Evolutionary conservation across 1,140 invertebrate species (phyloP), one percentile per base, ranked within the genome.

Genomic region (Meloidogyne hapla): DNA sequence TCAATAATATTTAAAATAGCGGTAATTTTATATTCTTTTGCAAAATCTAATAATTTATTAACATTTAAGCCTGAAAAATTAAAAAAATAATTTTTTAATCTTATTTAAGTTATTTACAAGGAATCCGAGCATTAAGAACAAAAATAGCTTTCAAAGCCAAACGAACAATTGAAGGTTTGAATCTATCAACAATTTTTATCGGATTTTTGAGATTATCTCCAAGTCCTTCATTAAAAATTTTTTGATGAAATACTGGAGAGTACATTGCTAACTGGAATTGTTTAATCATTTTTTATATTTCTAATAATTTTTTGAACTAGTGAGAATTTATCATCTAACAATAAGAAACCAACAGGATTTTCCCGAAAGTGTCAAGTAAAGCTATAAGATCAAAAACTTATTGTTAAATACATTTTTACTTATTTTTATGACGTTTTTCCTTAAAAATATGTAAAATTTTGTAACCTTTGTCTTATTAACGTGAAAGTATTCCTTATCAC

Each of bases 1-100:
- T 70, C 69, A 9, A 70, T 28, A 8, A 13, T 25, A 18, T 21
- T 45, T 26, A 70, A 61, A 25, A 70, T 26, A 8, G 69, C 18
- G 18, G 23, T 18, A 18, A 70, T 56, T 15, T 61, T 61, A 10
- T 70, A 70, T 56, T 45, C 61, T 42, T 45, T 21, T n/a, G 69
- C 69, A 70, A 70, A 70, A n/a, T 70, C 69, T 61, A 70, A 70
- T 26, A 70, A 40, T 45, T 70, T 61, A 61, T 26, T 13, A 21
- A 70, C 61, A 4, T 45, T 23, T 21, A 10, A n/a, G 13, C 45
- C 69, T 70, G 10, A 9, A 48, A 67, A 38, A 38, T 21, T n/a
- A 25, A 42, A 64, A 67, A 42, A 67, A 0, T 67, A 33, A n/a
- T 38, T 9, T 67, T 67, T 67, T n/a, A 26, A 66, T 5, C 9